These are phyloP conservation scores for Athalia rosae DNA, from an alignment of 2,888 invertebrate genomes.

Conservation along the genomic window DNA sequence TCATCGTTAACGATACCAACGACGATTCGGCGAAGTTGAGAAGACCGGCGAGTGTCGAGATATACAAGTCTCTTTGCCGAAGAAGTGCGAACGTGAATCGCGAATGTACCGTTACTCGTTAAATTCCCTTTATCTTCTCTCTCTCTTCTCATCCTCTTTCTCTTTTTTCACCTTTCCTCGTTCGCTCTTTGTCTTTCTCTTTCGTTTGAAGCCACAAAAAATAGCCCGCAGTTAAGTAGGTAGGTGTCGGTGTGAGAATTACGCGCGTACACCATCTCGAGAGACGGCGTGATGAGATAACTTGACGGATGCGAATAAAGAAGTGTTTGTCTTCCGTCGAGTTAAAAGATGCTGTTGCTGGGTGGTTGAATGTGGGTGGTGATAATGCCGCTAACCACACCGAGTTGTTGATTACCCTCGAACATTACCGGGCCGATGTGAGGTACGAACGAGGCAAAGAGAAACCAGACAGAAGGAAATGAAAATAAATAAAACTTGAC, in stretches of 20 bases:
- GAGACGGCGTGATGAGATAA: neutral
- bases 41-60: too few relatives aligned
- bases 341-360: neutral
- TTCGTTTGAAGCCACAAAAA: too few relatives aligned
- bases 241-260: neutral
- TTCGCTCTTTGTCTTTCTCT: too few relatives aligned
- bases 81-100: conserved; percentile 14
- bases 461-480: neutral
- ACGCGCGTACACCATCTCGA: neutral
- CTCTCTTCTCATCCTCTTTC: too few relatives aligned
- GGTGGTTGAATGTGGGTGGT: neutral
- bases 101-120: conserved; percentile 37
- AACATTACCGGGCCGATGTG: neutral
- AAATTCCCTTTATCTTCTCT: conserved; percentile 5
- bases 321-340: neutral
- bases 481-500: too few relatives aligned
- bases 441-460: neutral
- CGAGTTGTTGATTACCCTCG: conserved; percentile 1
- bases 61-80: too few relatives aligned
- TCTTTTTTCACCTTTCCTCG: too few relatives aligned
- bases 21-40: too few relatives aligned
- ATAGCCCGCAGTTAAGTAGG: conserved; percentile 6
- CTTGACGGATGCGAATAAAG: conserved; percentile 10
- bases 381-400: conserved; percentile 13
- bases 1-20: too few relatives aligned